Evolutionary conservation across 2,888 invertebrate species (phyloP).

Genomic region (Cheilosia variabilis): DNA sequence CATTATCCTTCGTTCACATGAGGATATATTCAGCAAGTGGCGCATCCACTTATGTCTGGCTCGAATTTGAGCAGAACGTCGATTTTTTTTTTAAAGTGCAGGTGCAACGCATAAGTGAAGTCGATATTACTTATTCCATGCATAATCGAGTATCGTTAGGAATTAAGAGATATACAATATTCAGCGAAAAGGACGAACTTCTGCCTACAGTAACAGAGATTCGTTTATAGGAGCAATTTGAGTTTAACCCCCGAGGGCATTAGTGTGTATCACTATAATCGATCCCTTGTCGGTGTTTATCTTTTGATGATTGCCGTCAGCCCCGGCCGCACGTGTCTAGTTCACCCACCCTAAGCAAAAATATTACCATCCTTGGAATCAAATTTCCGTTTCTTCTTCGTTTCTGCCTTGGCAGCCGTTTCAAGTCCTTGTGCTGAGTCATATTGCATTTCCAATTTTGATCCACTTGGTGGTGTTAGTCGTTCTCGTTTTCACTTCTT

Average conservation of each 20-base stretch:
- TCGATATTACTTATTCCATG: conserved; percentile 69
- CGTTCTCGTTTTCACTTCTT: conserved; percentile 4
- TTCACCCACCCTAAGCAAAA: conserved; percentile 9
- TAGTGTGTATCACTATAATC: conserved; percentile 57
- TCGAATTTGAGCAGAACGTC: background rate
- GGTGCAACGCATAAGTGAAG: conserved; percentile 33
- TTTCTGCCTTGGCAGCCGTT: conserved; percentile 28
- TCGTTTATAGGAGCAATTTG: conserved; percentile 4
- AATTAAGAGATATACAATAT: conserved; percentile 67
- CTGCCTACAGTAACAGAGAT: background rate
- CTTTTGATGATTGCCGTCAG: conserved; percentile 62
- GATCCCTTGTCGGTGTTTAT: conserved; percentile 68
- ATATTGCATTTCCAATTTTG: conserved; percentile 70
- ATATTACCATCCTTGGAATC: conserved; percentile 47
- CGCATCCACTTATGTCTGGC: conserved; percentile 23
- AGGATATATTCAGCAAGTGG: conserved; percentile 19
- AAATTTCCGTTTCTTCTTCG: conserved; percentile 48
- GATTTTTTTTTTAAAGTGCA: conserved; percentile 28
- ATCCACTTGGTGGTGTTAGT: conserved; percentile 52
- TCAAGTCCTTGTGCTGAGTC: conserved; percentile 57
- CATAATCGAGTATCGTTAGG: conserved; percentile 70
- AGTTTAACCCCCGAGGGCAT: conserved; percentile 41
- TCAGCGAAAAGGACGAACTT: background rate
- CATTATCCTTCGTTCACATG: background rate
- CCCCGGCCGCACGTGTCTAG: conserved; percentile 57